Percentiles rank a stretch among this genome's conserved stretches.
Evolutionary conservation across 1,140 invertebrate species (phyloP).

Genomic region (Platyscapa corneri): DNA sequence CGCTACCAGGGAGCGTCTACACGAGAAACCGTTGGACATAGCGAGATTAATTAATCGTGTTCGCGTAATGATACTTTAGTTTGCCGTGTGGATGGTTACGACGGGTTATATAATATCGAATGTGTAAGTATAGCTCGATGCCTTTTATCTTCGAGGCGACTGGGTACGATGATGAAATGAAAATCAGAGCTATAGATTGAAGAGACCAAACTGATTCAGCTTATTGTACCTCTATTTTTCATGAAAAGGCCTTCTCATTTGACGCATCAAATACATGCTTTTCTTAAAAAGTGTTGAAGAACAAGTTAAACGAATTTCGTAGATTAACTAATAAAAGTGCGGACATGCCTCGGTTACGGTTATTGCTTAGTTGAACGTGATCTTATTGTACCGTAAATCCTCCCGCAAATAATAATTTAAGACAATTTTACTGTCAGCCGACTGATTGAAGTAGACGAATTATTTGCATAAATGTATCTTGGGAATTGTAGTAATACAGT

Average conservation of each 20-base stretch:
- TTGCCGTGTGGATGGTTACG: neutral
- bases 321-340: neutral
- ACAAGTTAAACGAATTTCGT: neutral
- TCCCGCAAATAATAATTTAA: neutral
- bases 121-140: neutral
- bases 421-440: neutral
- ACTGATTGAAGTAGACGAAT: neutral
- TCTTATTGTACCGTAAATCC: neutral
- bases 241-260: neutral
- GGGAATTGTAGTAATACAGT: neutral
- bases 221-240: neutral
- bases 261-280: neutral
- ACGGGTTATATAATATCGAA: neutral
- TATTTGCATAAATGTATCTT: neutral
- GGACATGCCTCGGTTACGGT: neutral
- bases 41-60: constrained; percentile 15
- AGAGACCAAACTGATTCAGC: neutral
- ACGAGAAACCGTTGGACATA: neutral
- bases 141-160: neutral
- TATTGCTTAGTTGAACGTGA: neutral
- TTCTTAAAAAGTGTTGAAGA: neutral
- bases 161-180: neutral
- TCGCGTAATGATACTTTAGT: neutral
- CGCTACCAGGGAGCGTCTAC: neutral
- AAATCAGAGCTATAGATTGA: neutral